Base-by-base conservation (phyloP, 2,888 invertebrate species). In the Heteromyza rotundicornis region DNA sequence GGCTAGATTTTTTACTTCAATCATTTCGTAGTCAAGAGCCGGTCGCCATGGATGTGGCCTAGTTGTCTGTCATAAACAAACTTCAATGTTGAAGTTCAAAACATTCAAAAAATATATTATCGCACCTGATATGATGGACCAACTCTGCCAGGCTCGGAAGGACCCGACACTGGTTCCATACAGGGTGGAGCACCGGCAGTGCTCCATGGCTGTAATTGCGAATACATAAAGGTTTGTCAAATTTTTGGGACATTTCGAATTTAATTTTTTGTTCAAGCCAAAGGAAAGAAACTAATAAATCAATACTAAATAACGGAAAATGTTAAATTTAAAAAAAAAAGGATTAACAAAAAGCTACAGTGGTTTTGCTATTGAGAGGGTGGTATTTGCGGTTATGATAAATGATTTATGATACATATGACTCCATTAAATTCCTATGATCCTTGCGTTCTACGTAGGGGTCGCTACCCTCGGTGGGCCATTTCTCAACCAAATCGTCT, bases 1-100 rank as follows among this genome's bases (percentile, higher is more conserved):
- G 44, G 82, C 76, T 89, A 92, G 84, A 55, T 91, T 90, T 62
- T 88, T 89, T 17, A 90, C 88, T 84, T 92, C 90, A 61, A 92
- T 86, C 76, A 88, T 89, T 83, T 92, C 92, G 79, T 90, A 92
- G 57, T 91, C 91, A 82, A 91, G 86, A 17, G 90, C 90, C 22
- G 92, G 91, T 62, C 91, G 85, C 92, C 92, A 92, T 17, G 92
- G 91, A 80, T 92, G 91, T 61, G 89, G 89, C 67, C 88, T 87
- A 0, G 91, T 89, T 1, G 91, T 88, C 83, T 90, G 50, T 2
- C 19, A 53, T 35, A 53, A 55, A 57, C 22, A 57, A 35, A 62
- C 22, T n/a, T n/a, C n/a, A n/a, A n/a, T 44, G 17, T 44, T 44
- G 14, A 59, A 53, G 10, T 23, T n/a, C 24, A 57, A 50, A 54